Base-by-base conservation (phyloP, 2,797 vertebrate species). In the Rhyacichthys aspro region DNA sequence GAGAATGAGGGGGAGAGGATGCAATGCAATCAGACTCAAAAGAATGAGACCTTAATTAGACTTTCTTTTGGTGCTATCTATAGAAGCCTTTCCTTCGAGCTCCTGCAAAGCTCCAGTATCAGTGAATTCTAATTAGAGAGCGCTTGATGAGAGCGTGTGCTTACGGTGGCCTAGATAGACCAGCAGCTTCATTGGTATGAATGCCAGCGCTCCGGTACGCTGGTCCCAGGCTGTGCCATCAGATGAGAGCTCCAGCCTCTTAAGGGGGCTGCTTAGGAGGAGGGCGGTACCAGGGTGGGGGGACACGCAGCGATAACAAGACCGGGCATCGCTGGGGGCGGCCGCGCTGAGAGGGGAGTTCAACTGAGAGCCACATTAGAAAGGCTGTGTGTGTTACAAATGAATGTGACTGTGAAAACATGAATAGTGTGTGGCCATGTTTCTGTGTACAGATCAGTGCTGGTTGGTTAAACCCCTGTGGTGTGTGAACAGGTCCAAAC, bases 1-100 rank as follows among this genome's bases (percentile, higher is more conserved):
- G 67, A 70, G 78, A 73, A 73, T 44, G 66, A 72, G 72, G 57
- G 67, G 59, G 59, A 56, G 60, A 70, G 41, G 66, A 63, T 59
- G 64, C 63, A 73, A 75, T 41, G 72, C 70, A 88, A 84, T 86
- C 76, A 75, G 76, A 81, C 48, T 65, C 0, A 3, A 55, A 72
- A 86, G 74, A 90, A 88, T 81, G 63, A 88, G 71, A 67, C 71
- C 83, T 86, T 91, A 91, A 90, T 92, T 89, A 89, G 87, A 84
- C 79, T 82, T 88, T 88, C 80, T 81, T 77, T 55, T 76, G 16
- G 34, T 72, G 83, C 86, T 85, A 80, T 88, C 74, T 86, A 81
- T 82, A 84, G 74, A 81, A 67, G 67, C 46, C 44, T 81, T 68
- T 75, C 76, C 68, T 76, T 78, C 65, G 17, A 84, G 68, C 70